Evolutionary conservation across 1,140 invertebrate genomes (phyloP).

Genomic region (Drosophila arawakana): DNA sequence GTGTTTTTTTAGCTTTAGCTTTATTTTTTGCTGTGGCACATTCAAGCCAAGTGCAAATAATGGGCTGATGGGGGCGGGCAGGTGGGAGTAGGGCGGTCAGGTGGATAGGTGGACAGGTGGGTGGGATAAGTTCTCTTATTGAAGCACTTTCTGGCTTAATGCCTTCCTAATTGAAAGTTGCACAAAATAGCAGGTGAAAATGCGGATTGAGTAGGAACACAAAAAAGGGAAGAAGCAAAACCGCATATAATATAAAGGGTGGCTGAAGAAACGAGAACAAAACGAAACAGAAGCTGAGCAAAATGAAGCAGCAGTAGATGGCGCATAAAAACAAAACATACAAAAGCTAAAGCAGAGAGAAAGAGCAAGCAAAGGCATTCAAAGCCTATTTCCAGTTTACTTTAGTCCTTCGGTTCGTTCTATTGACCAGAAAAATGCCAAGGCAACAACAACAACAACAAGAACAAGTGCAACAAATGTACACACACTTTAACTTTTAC

Average conservation of each 20-base stretch:
- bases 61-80: not conserved
- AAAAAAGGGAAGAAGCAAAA: slow-evolving; percentile 67
- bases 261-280: slow-evolving; percentile 6
- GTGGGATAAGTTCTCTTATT: slow-evolving; percentile 25
- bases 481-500: slow-evolving; percentile 6
- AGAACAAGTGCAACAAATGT: slow-evolving; percentile 23
- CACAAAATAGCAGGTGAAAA: slow-evolving; percentile 77
- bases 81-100: no score
- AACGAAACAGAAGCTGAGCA: slow-evolving; percentile 7
- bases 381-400: slow-evolving; percentile 15
- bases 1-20: slow-evolving; percentile 15
- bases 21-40: slow-evolving; percentile 24
- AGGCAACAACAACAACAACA: slow-evolving; percentile 18
- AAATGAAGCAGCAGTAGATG: slow-evolving; percentile 19
- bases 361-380: slow-evolving; percentile 4
- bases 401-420: slow-evolving; percentile 30
- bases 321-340: slow-evolving; percentile 47
- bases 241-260: not conserved
- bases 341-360: slow-evolving; percentile 20
- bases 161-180: slow-evolving; percentile 83
- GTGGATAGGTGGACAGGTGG: no score
- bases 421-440: slow-evolving; percentile 72
- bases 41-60: slow-evolving; percentile 1
- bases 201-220: slow-evolving; percentile 22
- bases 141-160: slow-evolving; percentile 81